These are phyloP conservation scores for Coregonus sp. DNA, from an alignment of 2,797 vertebrate species.

Conservation along the genomic window DNA sequence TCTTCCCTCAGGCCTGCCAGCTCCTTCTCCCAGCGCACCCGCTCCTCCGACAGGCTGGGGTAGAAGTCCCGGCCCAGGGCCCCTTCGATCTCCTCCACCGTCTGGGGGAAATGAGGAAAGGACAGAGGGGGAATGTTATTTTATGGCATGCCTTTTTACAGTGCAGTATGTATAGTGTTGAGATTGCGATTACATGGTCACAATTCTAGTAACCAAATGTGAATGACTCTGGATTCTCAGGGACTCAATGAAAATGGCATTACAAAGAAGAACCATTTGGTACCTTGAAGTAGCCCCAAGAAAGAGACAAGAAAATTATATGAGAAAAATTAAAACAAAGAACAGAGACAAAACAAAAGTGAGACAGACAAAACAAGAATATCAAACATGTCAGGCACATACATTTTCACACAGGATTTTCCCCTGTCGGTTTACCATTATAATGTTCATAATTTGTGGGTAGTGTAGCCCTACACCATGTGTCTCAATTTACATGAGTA, in stretches of 20 bases:
- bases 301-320: too few relatives aligned
- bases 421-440: background rate
- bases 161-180: background rate
- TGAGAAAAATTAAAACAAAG: background rate
- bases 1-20: constrained; percentile 83
- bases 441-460: background rate
- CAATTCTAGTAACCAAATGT: background rate
- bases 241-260: background rate
- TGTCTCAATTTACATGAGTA: background rate
- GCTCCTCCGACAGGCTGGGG: constrained; percentile 83
- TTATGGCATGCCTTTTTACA: background rate
- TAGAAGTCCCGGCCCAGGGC: constrained; percentile 83
- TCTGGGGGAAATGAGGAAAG: constrained; percentile 60
- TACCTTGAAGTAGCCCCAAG: background rate
- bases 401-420: background rate
- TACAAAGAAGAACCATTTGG: background rate
- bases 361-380: background rate
- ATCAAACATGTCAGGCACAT: background rate
- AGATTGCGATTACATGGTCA: background rate
- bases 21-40: constrained; percentile 85
- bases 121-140: background rate
- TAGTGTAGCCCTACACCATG: background rate
- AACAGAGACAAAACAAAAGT: background rate
- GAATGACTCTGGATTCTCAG: too few relatives aligned
- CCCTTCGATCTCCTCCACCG: constrained; percentile 87